Evolutionary conservation across 2,888 invertebrate genomes (phyloP).

Genomic region (Ptilodon capucinus): DNA sequence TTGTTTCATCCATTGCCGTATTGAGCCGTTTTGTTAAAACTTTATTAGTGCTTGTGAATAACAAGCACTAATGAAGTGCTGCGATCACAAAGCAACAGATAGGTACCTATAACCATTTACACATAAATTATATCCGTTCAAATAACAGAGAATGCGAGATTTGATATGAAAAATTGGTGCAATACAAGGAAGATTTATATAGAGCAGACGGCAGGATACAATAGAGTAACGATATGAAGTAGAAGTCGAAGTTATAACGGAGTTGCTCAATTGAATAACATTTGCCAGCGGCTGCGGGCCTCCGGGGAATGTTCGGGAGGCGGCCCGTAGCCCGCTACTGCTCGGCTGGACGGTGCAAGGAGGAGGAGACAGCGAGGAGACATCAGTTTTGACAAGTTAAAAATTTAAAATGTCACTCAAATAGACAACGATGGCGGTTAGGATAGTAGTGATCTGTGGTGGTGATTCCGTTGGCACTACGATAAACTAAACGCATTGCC

Average conservation of each 20-base stretch:
- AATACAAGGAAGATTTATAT: background rate
- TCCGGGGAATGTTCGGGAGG: background rate
- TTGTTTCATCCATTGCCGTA: no score
- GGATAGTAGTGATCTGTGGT: no score
- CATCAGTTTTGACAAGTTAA: background rate
- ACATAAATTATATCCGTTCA: background rate
- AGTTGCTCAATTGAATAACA: slow-evolving; percentile 4
- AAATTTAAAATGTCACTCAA: no score
- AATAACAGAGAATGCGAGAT: background rate
- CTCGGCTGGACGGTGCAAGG: background rate
- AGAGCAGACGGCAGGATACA: background rate
- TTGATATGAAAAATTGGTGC: background rate
- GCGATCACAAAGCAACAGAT: background rate
- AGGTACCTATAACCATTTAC: background rate
- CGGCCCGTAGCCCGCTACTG: background rate
- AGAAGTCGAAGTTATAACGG: background rate
- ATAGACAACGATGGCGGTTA: no score
- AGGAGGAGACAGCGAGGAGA: background rate
- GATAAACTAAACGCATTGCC: no score
- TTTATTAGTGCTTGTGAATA: no score
- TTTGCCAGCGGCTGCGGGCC: background rate
- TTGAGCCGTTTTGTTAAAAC: no score
- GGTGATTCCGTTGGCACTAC: no score
- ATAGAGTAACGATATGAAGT: background rate
- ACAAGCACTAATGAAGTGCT: background rate